Conservation (phyloP, 1,140 invertebrate genomes). For the Pristionchus pacificus region DNA sequence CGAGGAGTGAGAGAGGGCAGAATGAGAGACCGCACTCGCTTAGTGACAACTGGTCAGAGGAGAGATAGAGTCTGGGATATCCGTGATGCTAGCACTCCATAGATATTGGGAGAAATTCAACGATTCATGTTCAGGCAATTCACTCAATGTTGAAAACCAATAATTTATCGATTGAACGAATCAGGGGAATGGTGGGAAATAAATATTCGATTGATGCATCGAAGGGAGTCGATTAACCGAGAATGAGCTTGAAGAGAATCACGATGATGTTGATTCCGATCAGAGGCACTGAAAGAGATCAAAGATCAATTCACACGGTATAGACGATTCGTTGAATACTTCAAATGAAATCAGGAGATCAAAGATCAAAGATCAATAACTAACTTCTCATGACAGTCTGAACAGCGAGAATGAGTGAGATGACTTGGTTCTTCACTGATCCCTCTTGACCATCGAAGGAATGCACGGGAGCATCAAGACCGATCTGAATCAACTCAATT, state of each 20-base stretch:
- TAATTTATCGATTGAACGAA: too few species aligned
- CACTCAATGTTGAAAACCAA: too few species aligned
- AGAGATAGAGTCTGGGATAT: too few species aligned
- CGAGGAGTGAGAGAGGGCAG: too few species aligned
- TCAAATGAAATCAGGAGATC: background rate
- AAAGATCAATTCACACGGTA: background rate
- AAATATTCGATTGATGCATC: too few species aligned
- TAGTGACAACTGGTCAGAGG: too few species aligned
- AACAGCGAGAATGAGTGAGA: conserved; percentile 43
- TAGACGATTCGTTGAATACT: background rate
- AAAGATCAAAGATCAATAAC: conserved; percentile 20
- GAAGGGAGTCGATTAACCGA: conserved; percentile 36
- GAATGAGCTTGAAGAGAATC: conserved; percentile 41
- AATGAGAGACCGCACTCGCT: too few species aligned
- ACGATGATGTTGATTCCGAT: conserved; percentile 45
- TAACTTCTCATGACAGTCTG: conserved; percentile 50
- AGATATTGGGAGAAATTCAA: too few species aligned
- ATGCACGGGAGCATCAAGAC: conserved; percentile 20
- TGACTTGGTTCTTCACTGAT: conserved; percentile 34
- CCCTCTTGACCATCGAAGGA: conserved; percentile 40
- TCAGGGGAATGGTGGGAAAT: too few species aligned
- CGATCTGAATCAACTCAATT: conserved; percentile 27
- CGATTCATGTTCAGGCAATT: too few species aligned
- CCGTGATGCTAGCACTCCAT: too few species aligned
- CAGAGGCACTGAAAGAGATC: conserved; percentile 43